Percentiles rank a stretch among this genome's conserved stretches.
These are phyloP conservation scores for Trematomus bernacchii DNA, from an alignment of 2,797 vertebrate genomes.

Conservation along the genomic window DNA sequence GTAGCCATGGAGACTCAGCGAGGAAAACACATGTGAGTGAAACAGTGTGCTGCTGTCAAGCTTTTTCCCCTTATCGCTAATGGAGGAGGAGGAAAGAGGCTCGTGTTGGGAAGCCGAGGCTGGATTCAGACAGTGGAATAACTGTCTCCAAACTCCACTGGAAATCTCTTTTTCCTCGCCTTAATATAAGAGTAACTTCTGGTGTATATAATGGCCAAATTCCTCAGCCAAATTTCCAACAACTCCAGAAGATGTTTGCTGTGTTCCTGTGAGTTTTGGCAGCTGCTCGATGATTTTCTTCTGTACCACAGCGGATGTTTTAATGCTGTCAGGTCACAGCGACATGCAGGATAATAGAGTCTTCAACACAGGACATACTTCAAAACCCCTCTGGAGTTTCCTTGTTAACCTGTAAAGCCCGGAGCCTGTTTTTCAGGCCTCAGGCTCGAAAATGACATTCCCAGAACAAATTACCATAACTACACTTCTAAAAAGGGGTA, in stretches of 20 bases:
- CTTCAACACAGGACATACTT: not conserved
- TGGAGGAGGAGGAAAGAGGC: slow-evolving; percentile 35
- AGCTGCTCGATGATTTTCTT: slow-evolving; percentile 6
- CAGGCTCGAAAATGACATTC: too few relatives aligned
- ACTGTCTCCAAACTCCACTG: slow-evolving; percentile 46
- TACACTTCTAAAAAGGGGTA: too few relatives aligned
- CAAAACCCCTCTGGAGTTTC: not conserved
- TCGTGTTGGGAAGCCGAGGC: slow-evolving; percentile 28
- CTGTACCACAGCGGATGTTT: slow-evolving; percentile 13
- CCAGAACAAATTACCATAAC: too few relatives aligned
- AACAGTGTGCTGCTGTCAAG: slow-evolving; percentile 17
- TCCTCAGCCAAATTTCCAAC: slow-evolving; percentile 60
- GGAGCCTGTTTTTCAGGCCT: too few relatives aligned
- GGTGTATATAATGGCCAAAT: slow-evolving; percentile 17
- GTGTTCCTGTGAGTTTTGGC: slow-evolving; percentile 11
- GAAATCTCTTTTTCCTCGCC: slow-evolving; percentile 45
- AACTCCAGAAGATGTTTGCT: slow-evolving; percentile 4
- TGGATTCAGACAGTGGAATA: slow-evolving; percentile 50
- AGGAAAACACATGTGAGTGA: slow-evolving; percentile 35
- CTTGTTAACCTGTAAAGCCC: too few relatives aligned
- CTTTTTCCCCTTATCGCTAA: slow-evolving; percentile 26
- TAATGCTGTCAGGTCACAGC: slow-evolving; percentile 18
- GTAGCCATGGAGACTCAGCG: slow-evolving; percentile 67
- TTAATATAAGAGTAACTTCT: slow-evolving; percentile 19
- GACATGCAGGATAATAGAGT: slow-evolving; percentile 15